A percentile compares a stretch with the other conserved stretches of the same genome.
These are phyloP conservation scores for Magallana ariakensis DNA, from an alignment of 1,140 invertebrate species.

Conservation along the genomic window DNA sequence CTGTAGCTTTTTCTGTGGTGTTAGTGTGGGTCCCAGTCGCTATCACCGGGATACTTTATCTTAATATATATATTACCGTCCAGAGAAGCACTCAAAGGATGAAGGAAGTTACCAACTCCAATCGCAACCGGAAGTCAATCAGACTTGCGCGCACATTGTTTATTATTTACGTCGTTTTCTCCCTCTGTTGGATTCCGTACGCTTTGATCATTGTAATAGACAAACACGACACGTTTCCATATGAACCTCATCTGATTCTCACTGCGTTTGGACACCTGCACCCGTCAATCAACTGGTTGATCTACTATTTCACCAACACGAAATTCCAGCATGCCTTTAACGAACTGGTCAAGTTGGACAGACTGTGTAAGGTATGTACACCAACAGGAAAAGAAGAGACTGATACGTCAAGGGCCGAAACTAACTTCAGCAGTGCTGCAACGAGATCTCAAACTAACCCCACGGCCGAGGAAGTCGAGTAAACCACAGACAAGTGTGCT, in stretches of 20 bases:
- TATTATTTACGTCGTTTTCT: constrained; percentile 65
- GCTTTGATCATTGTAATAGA: constrained; percentile 61
- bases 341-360: constrained; percentile 1
- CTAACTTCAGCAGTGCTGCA: too few relatives aligned
- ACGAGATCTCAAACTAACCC: too few relatives aligned
- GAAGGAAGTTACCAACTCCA: background rate
- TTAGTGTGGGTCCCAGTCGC: constrained; percentile 67
- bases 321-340: constrained; percentile 61
- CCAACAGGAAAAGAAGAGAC: background rate
- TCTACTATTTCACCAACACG: constrained; percentile 63
- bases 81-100: background rate
- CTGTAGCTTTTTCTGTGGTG: constrained; percentile 67
- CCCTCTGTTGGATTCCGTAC: constrained; percentile 66
- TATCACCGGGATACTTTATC: constrained; percentile 64
- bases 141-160: constrained; percentile 62
- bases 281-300: constrained; percentile 65
- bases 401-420: background rate
- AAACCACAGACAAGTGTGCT: too few relatives aligned
- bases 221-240: constrained; percentile 49
- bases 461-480: too few relatives aligned
- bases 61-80: constrained; percentile 66
- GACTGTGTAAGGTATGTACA: background rate
- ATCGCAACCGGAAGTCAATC: background rate
- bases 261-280: constrained; percentile 65
- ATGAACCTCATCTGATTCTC: constrained; percentile 58